A percentile compares a stretch with the other conserved stretches of the same genome.
Evolutionary conservation across 1,140 invertebrate species (phyloP).

Genomic region (Drosophila seguyi): DNA sequence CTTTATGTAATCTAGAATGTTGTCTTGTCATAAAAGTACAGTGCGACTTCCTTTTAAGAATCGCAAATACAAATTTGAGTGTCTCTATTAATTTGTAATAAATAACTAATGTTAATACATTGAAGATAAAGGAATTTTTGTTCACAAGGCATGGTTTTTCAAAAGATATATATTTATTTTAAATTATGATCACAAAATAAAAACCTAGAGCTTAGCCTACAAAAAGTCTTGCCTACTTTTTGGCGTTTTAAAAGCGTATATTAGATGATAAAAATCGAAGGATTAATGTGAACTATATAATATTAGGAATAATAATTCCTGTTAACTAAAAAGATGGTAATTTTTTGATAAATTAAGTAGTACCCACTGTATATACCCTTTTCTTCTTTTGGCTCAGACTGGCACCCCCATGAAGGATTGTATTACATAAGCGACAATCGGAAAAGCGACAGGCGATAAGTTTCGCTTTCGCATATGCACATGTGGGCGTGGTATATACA

Average conservation of each 20-base stretch:
- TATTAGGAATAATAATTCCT: too few relatives aligned
- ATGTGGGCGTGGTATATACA: conserved; percentile 54
- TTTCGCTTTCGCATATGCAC: conserved; percentile 48
- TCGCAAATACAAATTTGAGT: not conserved
- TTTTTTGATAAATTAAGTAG: not conserved
- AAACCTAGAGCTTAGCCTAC: not conserved
- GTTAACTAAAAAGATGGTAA: too few relatives aligned
- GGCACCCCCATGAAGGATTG: conserved; percentile 62
- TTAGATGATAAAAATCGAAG: too few relatives aligned
- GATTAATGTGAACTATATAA: too few relatives aligned
- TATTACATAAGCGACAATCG: conserved; percentile 70
- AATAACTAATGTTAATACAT: too few relatives aligned
- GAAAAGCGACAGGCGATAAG: conserved; percentile 56
- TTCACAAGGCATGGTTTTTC: too few relatives aligned
- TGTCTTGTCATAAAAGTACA: conserved; percentile 46
- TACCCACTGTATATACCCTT: conserved; percentile 38
- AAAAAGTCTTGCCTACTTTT: not conserved
- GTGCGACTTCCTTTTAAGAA: not conserved
- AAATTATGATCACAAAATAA: not conserved
- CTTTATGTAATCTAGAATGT: conserved; percentile 79
- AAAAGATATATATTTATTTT: not conserved
- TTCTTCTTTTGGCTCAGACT: conserved; percentile 7
- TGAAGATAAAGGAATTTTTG: not conserved
- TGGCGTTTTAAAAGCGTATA: not conserved
- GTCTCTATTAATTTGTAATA: not conserved